Evolutionary conservation across 2,797 vertebrate genomes (phyloP), one percentile per base, ranked within the genome.

Genomic region (Sebastes oblongus): DNA sequence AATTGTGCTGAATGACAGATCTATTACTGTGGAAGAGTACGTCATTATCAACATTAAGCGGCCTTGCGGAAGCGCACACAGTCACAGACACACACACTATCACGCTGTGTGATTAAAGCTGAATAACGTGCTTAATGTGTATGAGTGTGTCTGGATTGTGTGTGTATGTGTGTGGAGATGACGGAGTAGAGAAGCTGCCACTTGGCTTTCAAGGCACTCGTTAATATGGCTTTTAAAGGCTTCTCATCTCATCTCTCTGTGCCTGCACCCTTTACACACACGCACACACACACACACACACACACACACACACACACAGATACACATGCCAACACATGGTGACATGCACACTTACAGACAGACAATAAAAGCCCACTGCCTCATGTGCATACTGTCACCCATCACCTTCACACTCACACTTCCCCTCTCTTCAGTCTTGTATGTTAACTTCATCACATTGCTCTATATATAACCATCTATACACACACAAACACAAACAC

Each of bases 21-120:
- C 91, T 92, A 94, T 94, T 94, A 92, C 90, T 76, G 83, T 55
- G 67, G 70, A 81, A 72, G 80, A 83, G 81, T 75, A 65, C 11
- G 72, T 89, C 90, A 92, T 93, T 92, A 93, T 87, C 74, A 86
- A 89, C 85, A 85, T 88, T 87, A 92, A 89, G 89, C 82, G n/a
- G 88, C 77, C 88, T 83, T 76, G 81, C 9, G 4, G 74, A 88
- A 76, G 74, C 72, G 4, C 75, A 55, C 46, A 50, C 77, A 6
- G 0, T 0, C 36, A 39, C 36, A 72, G 61, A 76, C 61, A 66
- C 74, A 70, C 75, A 36, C 50, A 8, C 50, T 10, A 52, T 69
- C 66, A 71, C 42, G 70, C 80, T 46, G 76, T 83, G 86, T 88
- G 88, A 91, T 91, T 93, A 91, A 93, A 91, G 87, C 82, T 75